Evolutionary conservation across 2,113 vertebrate species (phyloP), one percentile per base, ranked within the genome.

Genomic region (Lasiurus borealis): DNA sequence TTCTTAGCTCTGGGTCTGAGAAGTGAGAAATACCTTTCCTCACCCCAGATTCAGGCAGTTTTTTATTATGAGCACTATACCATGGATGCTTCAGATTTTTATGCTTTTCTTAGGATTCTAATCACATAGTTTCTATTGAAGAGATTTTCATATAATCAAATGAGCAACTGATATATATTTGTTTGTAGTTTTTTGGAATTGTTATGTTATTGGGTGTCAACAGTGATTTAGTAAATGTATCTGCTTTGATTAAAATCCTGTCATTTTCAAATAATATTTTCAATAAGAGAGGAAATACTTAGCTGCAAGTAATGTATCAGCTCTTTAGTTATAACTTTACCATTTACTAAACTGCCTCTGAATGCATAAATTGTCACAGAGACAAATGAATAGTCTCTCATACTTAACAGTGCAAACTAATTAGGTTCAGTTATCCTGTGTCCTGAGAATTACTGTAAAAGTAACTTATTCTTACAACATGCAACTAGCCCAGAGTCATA

Each of bases 361-460:
- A 78, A 82, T 85, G 1, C 6, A 66, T 85, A 40, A 48, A 36
- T 94, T 93, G 40, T 91, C 83, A 52, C 36, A 69, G 62, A 93
- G 21, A 75, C 27, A 88, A 68, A 75, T 72, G 50, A 91, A 50
- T 77, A 25, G 14, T 92, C 27, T 88, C 4, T 90, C 80, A 72
- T 15, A 50, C 29, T 76, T 82, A 36, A 29, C 0, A 6, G 25
- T 54, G 13, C 31, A 87, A 69, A 48, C 14, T 78, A 72, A 57
- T 46, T 68, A 85, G 52, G 46, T 84, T n/a, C 69, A 83, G 11
- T 80, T 54, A 66, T 48, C 6, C 18, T 90, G 3, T 52, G 46
- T 87, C 68, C 71, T 92, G 18, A 92, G 11, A 93, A 93, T 90
- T 71, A 73, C 52, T 2, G 4, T 57, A 91, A 88, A 95, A n/a